Evolutionary conservation across 2,797 vertebrate genomes (phyloP), one percentile per base, ranked within the genome.

Genomic region (Anguilla marmorata): DNA sequence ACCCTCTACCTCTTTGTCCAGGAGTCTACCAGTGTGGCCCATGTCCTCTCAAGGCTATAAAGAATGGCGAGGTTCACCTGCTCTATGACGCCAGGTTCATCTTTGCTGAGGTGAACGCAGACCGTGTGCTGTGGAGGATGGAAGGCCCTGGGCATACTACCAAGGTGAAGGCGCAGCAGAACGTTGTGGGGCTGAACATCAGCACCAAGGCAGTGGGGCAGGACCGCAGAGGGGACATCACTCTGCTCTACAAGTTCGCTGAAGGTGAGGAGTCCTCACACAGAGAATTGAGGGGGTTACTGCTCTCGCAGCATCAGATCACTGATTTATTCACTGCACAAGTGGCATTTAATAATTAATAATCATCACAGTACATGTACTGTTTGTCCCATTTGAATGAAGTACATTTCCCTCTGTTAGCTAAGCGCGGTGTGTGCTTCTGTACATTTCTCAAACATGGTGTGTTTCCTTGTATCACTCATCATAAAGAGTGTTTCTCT

Each of bases 131-230:
- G 79, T 84, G 86, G 86, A 63, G 30, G 50, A 66, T 85, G 37
- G 66, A 76, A 6, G 33, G 58, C 63, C 82, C 86, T 60, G 82
- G n/a, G 27, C 2, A 84, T 60, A 16, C 84, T 2, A 84, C 50
- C 41, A 89, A 45, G 76, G 24, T 89, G 37, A 58, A 4, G 27
- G 63, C 5, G 52, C 30, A 79, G 27, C 37, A 16, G 5, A 84
- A 30, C 9, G 8, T 41, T 0, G 83, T 85, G 66, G 66, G 82
- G 30, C 58, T 12, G 82, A 60, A 85, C 33, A 87, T 89, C 63
- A 84, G 88, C 88, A 89, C 88, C 50, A 89, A 89, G 66, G 79
- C 79, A 33, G 16, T 63, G 54, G 88, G 85, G 27, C 58, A 86
- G 45, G 82, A 84, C 79, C 19, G 9, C 9, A 72, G 82, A 60